Conservation (phyloP, 2,113 vertebrate genomes). For the Cromileptes altivelis region DNA sequence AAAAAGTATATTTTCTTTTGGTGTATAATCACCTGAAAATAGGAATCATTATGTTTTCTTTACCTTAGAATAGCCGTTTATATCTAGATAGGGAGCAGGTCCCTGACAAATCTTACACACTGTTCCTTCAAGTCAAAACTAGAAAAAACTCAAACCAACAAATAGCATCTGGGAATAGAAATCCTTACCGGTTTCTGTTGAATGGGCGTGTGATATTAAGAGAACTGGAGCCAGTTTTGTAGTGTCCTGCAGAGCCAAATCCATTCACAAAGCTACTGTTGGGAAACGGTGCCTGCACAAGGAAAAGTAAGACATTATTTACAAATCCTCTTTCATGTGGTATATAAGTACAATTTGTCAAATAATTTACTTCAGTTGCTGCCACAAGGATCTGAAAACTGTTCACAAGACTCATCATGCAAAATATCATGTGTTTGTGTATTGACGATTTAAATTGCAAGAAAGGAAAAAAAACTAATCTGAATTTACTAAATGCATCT, state of each 20-base stretch:
- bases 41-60: too few species aligned
- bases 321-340: neutral
- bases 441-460: neutral
- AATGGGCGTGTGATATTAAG: conserved; percentile 93
- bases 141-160: fast-evolving
- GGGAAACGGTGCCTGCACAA: conserved; percentile 94
- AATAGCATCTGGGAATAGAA: neutral
- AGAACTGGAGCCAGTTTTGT: conserved; percentile 91
- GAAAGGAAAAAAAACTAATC: neutral
- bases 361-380: neutral
- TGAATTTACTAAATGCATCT: neutral
- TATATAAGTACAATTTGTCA: neutral
- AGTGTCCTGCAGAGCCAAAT: conserved; percentile 93
- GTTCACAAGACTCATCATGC: neutral
- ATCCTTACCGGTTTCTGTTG: conserved; percentile 93
- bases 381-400: neutral
- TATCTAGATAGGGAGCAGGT: too few species aligned
- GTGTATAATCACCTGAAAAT: too few species aligned
- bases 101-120: too few species aligned
- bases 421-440: neutral
- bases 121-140: neutral
- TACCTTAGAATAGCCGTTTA: too few species aligned
- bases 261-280: conserved; percentile 98
- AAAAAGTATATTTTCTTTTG: too few species aligned
- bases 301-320: neutral